Conservation (phyloP, 2,113 vertebrate genomes). For the Crotalus tigris region DNA sequence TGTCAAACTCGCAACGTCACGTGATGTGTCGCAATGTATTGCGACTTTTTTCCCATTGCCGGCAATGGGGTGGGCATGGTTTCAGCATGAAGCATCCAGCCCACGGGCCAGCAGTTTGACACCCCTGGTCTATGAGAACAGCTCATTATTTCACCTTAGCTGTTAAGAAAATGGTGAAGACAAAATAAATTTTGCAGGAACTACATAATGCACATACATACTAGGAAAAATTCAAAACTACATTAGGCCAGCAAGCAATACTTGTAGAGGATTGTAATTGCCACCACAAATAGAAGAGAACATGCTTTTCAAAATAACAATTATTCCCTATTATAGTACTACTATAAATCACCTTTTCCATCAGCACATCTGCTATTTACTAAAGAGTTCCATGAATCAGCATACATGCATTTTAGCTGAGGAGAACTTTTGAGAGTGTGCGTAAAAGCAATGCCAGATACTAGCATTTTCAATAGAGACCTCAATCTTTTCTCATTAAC, state of each 20-base stretch:
- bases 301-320: neutral
- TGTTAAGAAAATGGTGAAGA: neutral
- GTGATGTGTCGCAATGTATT: no score
- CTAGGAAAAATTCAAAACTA: neutral
- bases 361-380: neutral
- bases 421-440: neutral
- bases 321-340: neutral
- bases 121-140: no score
- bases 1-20: no score
- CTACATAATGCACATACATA: neutral
- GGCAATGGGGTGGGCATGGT: no score
- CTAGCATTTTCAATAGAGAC: neutral
- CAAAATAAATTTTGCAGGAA: neutral
- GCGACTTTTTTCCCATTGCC: no score
- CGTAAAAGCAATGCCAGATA: neutral
- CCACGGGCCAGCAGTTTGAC: no score
- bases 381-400: neutral
- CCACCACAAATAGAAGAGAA: neutral
- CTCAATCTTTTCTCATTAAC: neutral
- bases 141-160: neutral
- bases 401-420: neutral
- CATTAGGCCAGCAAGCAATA: neutral
- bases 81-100: no score
- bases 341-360: neutral
- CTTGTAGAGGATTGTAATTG: no score